Conservation (phyloP, 2,113 vertebrate species). For the Heterotilapia buettikoferi region DNA sequence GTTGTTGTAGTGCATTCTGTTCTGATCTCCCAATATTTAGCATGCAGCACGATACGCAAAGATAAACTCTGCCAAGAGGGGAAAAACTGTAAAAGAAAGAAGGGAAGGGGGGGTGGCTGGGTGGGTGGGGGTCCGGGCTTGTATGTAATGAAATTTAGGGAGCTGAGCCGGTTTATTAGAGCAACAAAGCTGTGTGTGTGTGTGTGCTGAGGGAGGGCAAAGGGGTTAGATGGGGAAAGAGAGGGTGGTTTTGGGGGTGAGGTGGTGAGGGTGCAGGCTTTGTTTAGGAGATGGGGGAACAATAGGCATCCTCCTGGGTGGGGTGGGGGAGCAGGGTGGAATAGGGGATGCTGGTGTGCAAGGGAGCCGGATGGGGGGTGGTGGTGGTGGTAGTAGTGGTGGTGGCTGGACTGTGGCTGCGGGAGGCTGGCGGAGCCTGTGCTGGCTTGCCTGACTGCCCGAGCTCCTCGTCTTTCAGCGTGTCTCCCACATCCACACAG, state of each 20-base stretch:
- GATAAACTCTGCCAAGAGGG: background rate
- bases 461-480: background rate
- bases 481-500: background rate
- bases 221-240: background rate
- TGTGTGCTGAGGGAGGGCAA: slow-evolving; percentile 1
- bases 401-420: slow-evolving; percentile 39
- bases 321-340: slow-evolving; percentile 5
- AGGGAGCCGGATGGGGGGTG: slow-evolving; percentile 24
- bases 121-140: background rate
- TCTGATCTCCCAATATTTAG: background rate
- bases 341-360: background rate
- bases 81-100: background rate
- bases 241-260: slow-evolving; percentile 3
- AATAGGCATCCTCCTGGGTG: slow-evolving; percentile 57
- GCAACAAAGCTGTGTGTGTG: slow-evolving; percentile 40
- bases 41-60: background rate
- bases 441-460: slow-evolving; percentile 32
- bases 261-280: slow-evolving; percentile 17
- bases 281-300: slow-evolving; percentile 56
- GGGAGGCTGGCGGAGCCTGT: slow-evolving; percentile 53
- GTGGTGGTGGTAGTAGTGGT: background rate
- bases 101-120: background rate
- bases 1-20: background rate
- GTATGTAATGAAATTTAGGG: slow-evolving; percentile 66
- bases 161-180: slow-evolving; percentile 53